Base-by-base conservation (phyloP, 2,113 vertebrate genomes). In the Percina caprodes region DNA sequence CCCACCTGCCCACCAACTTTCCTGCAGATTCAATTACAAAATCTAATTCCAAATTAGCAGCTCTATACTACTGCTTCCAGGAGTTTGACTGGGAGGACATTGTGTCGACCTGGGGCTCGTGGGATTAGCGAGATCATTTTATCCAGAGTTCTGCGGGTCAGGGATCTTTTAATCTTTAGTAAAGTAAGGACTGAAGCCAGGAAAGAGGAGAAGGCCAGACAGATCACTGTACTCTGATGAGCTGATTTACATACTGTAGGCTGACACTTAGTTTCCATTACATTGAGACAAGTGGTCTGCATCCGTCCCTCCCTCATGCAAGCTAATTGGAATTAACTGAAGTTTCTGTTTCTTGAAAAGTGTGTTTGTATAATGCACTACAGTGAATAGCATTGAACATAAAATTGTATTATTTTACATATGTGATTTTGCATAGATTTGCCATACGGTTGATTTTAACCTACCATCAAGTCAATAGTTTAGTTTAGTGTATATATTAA, bases 161-260 rank as follows among this genome's bases (percentile, higher is more conserved):
- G 79, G 70, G 86, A 92, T 89, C 87, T 90, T 87, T 78, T 80
- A 86, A 89, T 88, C 89, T 88, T 80, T 52, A 65, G 60, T 69
- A 55, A 85, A 84, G 77, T 74, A 61, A 74, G 45, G 84, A 83
- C 49, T 13, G 88, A 75, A 70, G 78, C 75, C 33, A 58, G 21
- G 89, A 88, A 91, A 90, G 85, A 83, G 74, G 89, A 92, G 90
- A 85, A 80, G 90, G 85, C 80, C 78, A 86, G 85, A 69, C 77
- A 76, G 85, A 92, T 92, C 85, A 49, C 79, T 74, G 75, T 48
- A 33, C 80, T 83, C 82, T 69, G 81, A 90, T 85, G 77, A 82
- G 86, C 81, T 86, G 82, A 88, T 88, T 89, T 74, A 68, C 86
- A 89, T 78, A 76, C 54, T 51, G 80, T 51, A 79, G 79, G 52